These are phyloP conservation scores for Galagoides demidoff DNA, from an alignment of 2,797 vertebrate species.

Conservation along the genomic window DNA sequence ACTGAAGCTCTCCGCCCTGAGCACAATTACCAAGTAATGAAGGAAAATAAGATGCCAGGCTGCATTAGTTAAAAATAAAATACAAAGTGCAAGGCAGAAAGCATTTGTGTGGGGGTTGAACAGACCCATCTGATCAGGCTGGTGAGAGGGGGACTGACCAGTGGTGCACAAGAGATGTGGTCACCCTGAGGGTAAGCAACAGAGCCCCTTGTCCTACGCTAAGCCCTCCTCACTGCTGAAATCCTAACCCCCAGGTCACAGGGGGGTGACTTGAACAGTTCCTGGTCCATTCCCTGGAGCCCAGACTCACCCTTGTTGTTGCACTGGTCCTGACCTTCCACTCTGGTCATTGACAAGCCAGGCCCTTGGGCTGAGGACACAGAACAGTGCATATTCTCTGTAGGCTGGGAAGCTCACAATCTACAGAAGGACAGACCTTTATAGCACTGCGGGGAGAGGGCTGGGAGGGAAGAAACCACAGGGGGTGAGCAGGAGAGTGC, in stretches of 20 bases:
- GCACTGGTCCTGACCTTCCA: not conserved
- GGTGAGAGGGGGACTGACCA: accelerated
- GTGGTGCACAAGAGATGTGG: accelerated
- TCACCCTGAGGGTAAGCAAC: accelerated
- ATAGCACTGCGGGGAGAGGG: accelerated
- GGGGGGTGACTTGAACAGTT: accelerated
- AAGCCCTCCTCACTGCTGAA: not conserved
- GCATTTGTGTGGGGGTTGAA: not conserved
- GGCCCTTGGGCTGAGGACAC: not conserved
- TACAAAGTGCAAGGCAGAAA: accelerated
- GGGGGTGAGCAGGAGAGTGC: not conserved
- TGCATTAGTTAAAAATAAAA: not conserved
- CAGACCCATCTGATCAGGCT: accelerated
- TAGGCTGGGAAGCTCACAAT: accelerated
- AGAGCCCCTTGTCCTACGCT: not conserved
- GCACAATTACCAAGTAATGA: not conserved
- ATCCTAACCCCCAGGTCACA: accelerated
- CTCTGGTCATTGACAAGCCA: not conserved
- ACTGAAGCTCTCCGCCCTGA: accelerated
- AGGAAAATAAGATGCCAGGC: not conserved
- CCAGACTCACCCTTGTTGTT: accelerated
- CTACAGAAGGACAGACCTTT: not conserved
- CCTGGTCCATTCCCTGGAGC: not conserved
- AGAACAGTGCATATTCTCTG: not conserved
- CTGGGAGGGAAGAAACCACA: too few species aligned